Evolutionary conservation across 1,140 invertebrate species (phyloP), one percentile per base, ranked within the genome.

Genomic region (Ceratosolen solmsi): DNA sequence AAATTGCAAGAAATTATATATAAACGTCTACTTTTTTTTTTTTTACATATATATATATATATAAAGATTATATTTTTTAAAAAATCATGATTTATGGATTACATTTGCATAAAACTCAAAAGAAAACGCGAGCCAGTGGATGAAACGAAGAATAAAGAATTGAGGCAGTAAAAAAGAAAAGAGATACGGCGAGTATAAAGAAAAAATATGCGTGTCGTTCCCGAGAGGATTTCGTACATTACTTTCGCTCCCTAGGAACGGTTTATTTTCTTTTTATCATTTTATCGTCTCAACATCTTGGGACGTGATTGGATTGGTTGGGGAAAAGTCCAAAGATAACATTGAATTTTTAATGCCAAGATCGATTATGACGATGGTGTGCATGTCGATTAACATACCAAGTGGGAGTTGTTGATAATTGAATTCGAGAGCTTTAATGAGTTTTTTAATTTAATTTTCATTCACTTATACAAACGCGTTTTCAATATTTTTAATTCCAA

Each of bases 271-370:
- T 58, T 82, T 72, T 72, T 58, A 82, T 82, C 54, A 54, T 65
- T 79, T 79, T 83, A 83, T 82, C 74, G 54, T 36, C 51, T 58
- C 54, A 54, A 51, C 74, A 82, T 82, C 75, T 60, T 33, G 49
- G 46, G 22, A 33, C 30, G 56, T 76, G 63, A 82, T 77, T 82
- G 60, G 73, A 82, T 71, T 60, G 63, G 25, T 49, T 27, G 22
- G 36, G 33, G 46, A 81, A 81, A 75, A 75, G 60, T 68, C 54
- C 41, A 46, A 25, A 77, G 80, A 72, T 82, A 77, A 58, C 63
- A 74, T 73, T 78, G 81, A 77, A 77, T 82, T 63, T 82, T 78
- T 82, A 56, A 78, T 78, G 33, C 41, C 11, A 15, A 71, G 65
- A 82, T 82, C 54, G 38, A 82, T 77, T 22, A 36, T 0, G 58